Percentiles rank a stretch among this genome's conserved stretches.
phyloP scores from a whole-genome alignment of 2,113 vertebrate genomes.

The Prinia subflava region DNA sequence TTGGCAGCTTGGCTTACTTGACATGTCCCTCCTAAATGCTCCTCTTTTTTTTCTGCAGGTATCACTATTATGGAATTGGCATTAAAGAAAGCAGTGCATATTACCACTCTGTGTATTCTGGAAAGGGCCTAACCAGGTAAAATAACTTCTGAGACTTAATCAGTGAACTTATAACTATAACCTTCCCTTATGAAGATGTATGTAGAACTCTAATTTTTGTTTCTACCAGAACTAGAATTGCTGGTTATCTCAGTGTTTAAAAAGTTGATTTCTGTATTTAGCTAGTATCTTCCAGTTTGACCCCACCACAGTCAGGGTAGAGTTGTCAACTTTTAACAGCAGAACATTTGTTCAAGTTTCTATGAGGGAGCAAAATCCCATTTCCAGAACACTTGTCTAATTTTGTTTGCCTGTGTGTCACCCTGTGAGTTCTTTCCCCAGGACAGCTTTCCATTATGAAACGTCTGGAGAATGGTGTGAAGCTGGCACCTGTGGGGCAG shows the following conservation, averaged over 20 bases:
- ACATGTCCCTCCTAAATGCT: background rate
- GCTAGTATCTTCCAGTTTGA: background rate
- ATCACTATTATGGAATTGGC: conserved; percentile 98
- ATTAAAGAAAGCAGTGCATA: conserved; percentile 99
- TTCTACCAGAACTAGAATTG: background rate
- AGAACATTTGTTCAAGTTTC: background rate
- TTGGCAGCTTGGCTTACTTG: background rate
- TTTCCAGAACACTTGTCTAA: background rate
- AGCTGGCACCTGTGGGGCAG: conserved; percentile 24
- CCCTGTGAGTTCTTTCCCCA: background rate
- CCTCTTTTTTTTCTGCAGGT: conserved; percentile 68
- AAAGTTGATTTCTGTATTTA: background rate
- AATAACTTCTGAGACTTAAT: background rate
- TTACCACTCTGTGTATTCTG: conserved; percentile 97
- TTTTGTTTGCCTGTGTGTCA: background rate
- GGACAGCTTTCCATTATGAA: conserved; percentile 26
- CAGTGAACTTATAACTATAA: background rate
- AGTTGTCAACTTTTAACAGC: background rate
- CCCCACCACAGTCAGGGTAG: background rate
- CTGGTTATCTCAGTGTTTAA: background rate
- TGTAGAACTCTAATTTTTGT: background rate
- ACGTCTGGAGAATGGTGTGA: conserved; percentile 21
- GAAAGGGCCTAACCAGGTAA: conserved; percentile 97
- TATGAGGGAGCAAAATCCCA: background rate
- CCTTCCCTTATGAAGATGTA: background rate